Evolutionary conservation across 2,888 invertebrate species (phyloP).

Genomic region (Opisthograptis luteolata): DNA sequence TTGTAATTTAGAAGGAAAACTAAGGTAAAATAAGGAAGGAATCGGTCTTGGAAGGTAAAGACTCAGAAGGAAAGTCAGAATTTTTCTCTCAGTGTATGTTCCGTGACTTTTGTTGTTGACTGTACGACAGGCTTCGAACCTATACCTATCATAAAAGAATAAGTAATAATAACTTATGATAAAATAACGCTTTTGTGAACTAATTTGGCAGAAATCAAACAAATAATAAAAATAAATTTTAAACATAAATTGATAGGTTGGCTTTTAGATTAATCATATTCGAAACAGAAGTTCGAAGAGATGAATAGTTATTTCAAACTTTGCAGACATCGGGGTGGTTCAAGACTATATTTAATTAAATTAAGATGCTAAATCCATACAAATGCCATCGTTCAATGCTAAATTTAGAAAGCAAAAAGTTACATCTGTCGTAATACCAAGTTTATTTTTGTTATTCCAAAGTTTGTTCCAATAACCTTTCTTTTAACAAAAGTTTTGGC

Average conservation of each 20-base stretch:
- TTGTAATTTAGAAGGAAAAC: too few relatives aligned
- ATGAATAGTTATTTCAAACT: conserved; percentile 9
- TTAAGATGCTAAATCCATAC: conserved; percentile 1
- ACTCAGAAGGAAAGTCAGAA: too few relatives aligned
- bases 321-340: conserved; percentile 4
- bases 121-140: too few relatives aligned
- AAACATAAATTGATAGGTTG: neutral
- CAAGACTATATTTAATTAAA: conserved; percentile 5
- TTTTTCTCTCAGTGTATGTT: too few relatives aligned
- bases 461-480: conserved; percentile 11
- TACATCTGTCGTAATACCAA: conserved; percentile 9
- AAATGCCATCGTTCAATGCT: neutral
- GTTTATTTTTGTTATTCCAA: conserved; percentile 11
- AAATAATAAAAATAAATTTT: neutral
- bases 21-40: too few relatives aligned
- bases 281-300: conserved; percentile 1
- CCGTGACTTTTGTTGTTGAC: too few relatives aligned
- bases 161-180: too few relatives aligned
- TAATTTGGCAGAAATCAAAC: too few relatives aligned
- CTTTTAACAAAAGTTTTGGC: conserved; percentile 6
- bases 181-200: too few relatives aligned
- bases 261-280: neutral
- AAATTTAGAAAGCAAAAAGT: conserved; percentile 7
- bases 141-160: too few relatives aligned
- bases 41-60: too few relatives aligned